phyloP scores from a whole-genome alignment of 2,113 vertebrate species.

The Cariama cristata region DNA sequence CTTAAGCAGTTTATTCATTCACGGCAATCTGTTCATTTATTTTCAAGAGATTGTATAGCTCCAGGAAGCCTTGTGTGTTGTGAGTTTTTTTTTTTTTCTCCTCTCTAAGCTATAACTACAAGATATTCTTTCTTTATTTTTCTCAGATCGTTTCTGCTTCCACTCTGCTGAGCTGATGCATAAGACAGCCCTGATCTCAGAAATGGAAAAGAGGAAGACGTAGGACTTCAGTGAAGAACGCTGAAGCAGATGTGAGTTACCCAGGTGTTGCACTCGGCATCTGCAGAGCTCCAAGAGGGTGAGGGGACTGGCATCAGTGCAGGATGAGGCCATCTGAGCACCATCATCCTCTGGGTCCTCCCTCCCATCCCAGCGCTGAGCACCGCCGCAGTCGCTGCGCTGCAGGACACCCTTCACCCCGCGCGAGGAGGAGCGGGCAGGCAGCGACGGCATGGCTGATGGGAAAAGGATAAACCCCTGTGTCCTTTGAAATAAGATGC shows the following conservation, averaged over 20 bases:
- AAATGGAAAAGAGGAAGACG: background rate
- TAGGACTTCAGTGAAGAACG: background rate
- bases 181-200: background rate
- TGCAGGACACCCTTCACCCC: background rate
- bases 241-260: background rate
- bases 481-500: background rate
- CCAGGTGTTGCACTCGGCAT: background rate
- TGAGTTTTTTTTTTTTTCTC: background rate
- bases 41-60: slow-evolving; percentile 24
- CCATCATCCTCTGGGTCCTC: accelerated
- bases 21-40: slow-evolving; percentile 61
- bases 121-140: background rate
- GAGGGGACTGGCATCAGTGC: background rate
- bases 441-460: accelerated
- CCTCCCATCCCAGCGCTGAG: accelerated
- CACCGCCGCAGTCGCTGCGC: accelerated
- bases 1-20: slow-evolving; percentile 58
- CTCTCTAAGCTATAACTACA: background rate
- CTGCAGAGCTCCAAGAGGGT: background rate
- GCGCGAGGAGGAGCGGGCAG: background rate
- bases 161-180: background rate
- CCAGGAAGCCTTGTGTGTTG: background rate
- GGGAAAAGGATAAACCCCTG: background rate
- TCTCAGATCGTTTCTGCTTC: background rate
- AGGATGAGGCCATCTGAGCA: background rate